Evolutionary conservation across 2,113 vertebrate genomes (phyloP).

Genomic region (Hippolais icterina): DNA sequence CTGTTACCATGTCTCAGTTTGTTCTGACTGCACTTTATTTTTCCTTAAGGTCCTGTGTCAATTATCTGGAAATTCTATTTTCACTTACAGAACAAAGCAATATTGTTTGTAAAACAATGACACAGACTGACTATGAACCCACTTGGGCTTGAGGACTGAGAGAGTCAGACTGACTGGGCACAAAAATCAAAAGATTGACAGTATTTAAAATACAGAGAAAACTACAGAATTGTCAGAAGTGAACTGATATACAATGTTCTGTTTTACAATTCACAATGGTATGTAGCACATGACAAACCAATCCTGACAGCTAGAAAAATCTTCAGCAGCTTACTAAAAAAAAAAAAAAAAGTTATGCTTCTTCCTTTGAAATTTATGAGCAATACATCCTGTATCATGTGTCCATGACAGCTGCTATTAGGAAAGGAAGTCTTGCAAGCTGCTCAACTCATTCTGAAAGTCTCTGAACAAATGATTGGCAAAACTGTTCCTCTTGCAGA

Average conservation of each 20-base stretch:
- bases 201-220: conserved; percentile 3
- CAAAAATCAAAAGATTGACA: background rate
- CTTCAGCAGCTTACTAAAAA: background rate
- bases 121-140: conserved; percentile 5
- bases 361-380: conserved; percentile 15
- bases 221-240: background rate
- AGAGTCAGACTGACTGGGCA: background rate
- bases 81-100: conserved; percentile 25
- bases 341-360: background rate
- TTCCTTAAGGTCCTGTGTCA: background rate
- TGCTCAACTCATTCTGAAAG: conserved; percentile 35
- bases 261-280: background rate
- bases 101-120: conserved; percentile 37
- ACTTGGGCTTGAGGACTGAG: background rate
- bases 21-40: background rate
- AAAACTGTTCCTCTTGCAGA: background rate
- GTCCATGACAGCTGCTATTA: conserved; percentile 23
- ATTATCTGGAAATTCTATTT: conserved; percentile 29
- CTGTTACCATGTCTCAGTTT: background rate
- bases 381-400: conserved; percentile 32
- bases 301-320: background rate
- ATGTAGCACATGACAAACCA: background rate
- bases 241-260: background rate
- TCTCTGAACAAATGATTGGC: background rate
- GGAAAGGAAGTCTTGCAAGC: conserved; percentile 47